These are phyloP conservation scores for Serranus cabrilla DNA, from an alignment of 2,797 vertebrate genomes.

Conservation along the genomic window DNA sequence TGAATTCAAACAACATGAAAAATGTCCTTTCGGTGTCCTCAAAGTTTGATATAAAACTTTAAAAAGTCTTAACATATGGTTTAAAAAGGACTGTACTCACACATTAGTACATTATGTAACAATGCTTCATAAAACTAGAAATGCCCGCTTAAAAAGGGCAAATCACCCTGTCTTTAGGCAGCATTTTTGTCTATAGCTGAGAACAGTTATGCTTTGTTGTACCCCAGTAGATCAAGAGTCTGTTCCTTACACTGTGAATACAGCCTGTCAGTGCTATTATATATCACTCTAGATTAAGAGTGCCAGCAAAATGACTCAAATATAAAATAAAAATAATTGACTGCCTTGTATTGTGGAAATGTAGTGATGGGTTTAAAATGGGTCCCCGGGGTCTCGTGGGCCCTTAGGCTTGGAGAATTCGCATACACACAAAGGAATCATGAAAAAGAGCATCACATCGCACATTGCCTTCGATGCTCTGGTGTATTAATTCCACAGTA, in stretches of 20 bases:
- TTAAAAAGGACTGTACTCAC: too few species aligned
- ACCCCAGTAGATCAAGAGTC: background rate
- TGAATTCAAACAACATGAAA: too few species aligned
- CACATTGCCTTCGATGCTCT: background rate
- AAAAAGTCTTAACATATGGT: too few species aligned
- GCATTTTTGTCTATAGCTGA: background rate
- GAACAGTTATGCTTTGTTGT: background rate
- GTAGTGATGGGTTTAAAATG: slow-evolving; percentile 16
- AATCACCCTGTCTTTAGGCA: background rate
- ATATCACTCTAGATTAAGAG: slow-evolving; percentile 15
- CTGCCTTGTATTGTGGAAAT: slow-evolving; percentile 19
- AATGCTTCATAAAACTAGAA: background rate
- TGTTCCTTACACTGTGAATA: background rate
- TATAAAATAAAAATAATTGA: slow-evolving; percentile 32
- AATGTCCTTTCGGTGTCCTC: too few species aligned
- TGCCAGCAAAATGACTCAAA: slow-evolving; percentile 16
- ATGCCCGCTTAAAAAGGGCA: background rate
- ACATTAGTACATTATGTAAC: background rate
- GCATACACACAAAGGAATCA: background rate
- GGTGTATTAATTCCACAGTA: slow-evolving; percentile 5
- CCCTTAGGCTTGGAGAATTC: background rate
- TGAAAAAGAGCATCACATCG: background rate
- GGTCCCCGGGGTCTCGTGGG: slow-evolving; percentile 4
- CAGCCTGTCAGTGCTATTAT: background rate
- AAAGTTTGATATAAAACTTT: too few species aligned